A percentile compares a stretch with the other conserved stretches of the same genome.
These are phyloP conservation scores for Spongilla lacustris DNA, from an alignment of 37 sponge, comb jelly and placozoan species.

Conservation along the genomic window DNA sequence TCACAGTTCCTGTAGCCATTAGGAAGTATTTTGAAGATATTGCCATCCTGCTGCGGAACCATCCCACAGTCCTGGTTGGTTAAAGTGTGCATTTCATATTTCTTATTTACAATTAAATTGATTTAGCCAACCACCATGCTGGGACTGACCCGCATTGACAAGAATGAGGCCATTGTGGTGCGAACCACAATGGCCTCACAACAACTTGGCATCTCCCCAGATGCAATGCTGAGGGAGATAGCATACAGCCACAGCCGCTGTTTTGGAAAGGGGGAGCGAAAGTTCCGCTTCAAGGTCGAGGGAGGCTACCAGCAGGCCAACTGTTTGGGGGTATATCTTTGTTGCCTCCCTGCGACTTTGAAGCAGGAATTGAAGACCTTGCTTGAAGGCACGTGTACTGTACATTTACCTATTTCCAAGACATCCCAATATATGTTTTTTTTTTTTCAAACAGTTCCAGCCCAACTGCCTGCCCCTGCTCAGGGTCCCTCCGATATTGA, in stretches of 20 bases:
- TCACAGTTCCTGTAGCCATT: background rate
- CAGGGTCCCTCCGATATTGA: conserved; percentile 1
- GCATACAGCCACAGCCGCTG: background rate
- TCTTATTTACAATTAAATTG: background rate
- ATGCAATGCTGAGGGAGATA: conserved; percentile 1
- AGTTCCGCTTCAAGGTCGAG: conserved; percentile 1
- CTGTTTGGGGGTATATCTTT: background rate
- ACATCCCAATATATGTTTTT: background rate
- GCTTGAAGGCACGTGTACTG: background rate
- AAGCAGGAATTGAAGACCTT: background rate
- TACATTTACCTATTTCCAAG: conserved; percentile 1
- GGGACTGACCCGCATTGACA: conserved; percentile 1
- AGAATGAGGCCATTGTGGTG: conserved; percentile 1
- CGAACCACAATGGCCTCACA: background rate
- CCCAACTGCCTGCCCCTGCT: conserved; percentile 1
- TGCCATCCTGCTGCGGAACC: background rate
- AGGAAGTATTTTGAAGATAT: background rate
- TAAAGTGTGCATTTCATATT: background rate
- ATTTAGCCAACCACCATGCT: conserved; percentile 1
- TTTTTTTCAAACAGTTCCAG: background rate
- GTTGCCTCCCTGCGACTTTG: background rate
- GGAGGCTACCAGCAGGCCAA: background rate
- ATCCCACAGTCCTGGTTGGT: background rate
- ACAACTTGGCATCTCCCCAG: conserved; percentile 1
- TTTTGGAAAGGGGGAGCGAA: background rate